Conservation (phyloP, 2,888 invertebrate genomes). For the Hipparchia semele region DNA sequence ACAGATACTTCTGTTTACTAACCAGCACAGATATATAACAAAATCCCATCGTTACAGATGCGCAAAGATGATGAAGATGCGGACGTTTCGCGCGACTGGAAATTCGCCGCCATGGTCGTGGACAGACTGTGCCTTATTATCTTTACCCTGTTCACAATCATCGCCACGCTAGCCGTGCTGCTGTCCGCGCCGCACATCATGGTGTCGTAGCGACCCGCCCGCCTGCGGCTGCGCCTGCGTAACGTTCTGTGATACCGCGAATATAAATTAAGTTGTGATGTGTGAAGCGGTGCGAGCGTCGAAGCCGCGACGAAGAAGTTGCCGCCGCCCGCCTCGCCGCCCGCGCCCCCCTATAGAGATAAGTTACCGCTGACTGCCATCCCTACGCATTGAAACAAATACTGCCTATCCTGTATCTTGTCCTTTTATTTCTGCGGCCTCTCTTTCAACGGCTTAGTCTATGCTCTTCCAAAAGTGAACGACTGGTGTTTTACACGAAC, state of each 20-base stretch:
- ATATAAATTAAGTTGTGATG: conserved; percentile 87
- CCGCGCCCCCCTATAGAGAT: conserved; percentile 77
- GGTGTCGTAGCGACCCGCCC: conserved; percentile 90
- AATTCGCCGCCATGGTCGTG: conserved; percentile 99
- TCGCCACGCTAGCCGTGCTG: conserved; percentile 98
- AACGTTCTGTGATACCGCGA: conserved; percentile 87
- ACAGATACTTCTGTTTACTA: background rate
- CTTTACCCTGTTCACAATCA: conserved; percentile 99
- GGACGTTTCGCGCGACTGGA: conserved; percentile 99
- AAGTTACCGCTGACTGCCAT: conserved; percentile 78
- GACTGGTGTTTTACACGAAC: conserved; percentile 44
- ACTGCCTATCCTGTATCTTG: conserved; percentile 68
- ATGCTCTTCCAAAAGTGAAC: conserved; percentile 52
- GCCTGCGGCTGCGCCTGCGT: conserved; percentile 77
- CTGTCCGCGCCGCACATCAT: conserved; percentile 98
- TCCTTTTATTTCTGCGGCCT: conserved; percentile 57
- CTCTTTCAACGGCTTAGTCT: conserved; percentile 57
- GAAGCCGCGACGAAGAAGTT: conserved; percentile 73
- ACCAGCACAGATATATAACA: background rate
- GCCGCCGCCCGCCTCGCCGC: conserved; percentile 74
- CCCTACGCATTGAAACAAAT: conserved; percentile 68
- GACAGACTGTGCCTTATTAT: conserved; percentile 99
- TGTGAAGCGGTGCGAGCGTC: conserved; percentile 75
- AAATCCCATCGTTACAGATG: conserved; percentile 84
- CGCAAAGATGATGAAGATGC: conserved; percentile 97